Conservation (phyloP, 2,888 invertebrate genomes). For the Hymenopus coronatus region DNA sequence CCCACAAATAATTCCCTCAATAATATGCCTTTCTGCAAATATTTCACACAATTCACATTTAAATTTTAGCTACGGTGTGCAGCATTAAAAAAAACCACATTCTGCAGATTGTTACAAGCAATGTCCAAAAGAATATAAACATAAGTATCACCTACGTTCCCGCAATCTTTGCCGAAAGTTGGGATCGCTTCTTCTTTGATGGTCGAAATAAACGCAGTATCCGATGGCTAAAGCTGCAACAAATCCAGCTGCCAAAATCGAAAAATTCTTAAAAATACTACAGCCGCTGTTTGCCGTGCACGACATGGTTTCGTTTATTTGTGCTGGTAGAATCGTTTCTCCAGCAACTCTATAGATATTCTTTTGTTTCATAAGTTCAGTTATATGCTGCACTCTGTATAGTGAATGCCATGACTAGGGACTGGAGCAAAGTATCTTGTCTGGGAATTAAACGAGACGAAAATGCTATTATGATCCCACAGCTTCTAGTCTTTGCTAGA, state of each 20-base stretch:
- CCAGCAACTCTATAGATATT: neutral
- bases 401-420: too few relatives aligned
- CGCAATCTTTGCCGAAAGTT: neutral
- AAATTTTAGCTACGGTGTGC: too few relatives aligned
- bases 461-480: too few relatives aligned
- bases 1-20: too few relatives aligned
- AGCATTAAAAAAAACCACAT: too few relatives aligned
- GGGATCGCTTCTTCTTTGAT: neutral
- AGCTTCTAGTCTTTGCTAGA: too few relatives aligned
- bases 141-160: neutral
- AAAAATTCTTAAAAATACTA: neutral
- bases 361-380: neutral
- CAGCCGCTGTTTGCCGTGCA: neutral
- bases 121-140: neutral
- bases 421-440: too few relatives aligned
- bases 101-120: too few relatives aligned
- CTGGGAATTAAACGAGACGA: too few relatives aligned
- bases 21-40: too few relatives aligned
- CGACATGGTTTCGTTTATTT: neutral
- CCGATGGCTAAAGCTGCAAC: neutral
- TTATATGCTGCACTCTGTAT: too few relatives aligned
- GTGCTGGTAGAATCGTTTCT: neutral
- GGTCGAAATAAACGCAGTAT: neutral
- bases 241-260: neutral
- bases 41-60: too few relatives aligned